Evolutionary conservation across 2,888 invertebrate genomes (phyloP), one percentile per base, ranked within the genome.

Genomic region (Calliopum simillimum): DNA sequence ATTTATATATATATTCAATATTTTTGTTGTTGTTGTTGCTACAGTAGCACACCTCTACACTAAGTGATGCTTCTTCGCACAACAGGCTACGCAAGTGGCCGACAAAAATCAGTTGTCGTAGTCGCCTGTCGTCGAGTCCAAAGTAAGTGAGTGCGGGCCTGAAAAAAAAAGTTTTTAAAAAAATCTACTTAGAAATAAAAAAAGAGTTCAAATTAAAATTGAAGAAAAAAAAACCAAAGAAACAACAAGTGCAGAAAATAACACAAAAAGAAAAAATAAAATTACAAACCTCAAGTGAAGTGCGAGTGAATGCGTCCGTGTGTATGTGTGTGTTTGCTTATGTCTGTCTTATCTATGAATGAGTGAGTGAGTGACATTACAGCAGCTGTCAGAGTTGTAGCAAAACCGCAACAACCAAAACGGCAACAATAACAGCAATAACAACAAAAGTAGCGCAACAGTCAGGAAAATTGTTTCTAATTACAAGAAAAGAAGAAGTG

Each of bases 111-210:
- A 21, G 56, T 23, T 49, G 61, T 66, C 70, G 66, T 66, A 70
- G 66, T 71, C 68, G 68, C 59, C 56, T 65, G 65, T 69, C 68
- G 68, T 71, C 65, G 65, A 58, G 63, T 68, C 58, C 23, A 56
- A 68, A 65, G 68, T 71, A 61, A 69, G 68, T 65, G 67, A 25
- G 16, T 53, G 25, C 51, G 44, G 62, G 49, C n/a, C 6, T 16
- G 49, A 49, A 49, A 2, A 49, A 49, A 62, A 23, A 62, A 49
- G 21, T 5, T 46, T n/a, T 4, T 46, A 49, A 43, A 21, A 62
- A 13, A 62, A 62, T 14, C 44, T 11, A 19, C 43, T 46, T 12
- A 21, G 19, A 46, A 62, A 13, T 23, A 49, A 21, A 12, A 62
- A 62, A n/a, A 19, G 46, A 21, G 33, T 33, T 33, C 33, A 33